These are phyloP conservation scores for Zosterops pallidus DNA, from an alignment of 2,113 vertebrate genomes.

Conservation along the genomic window DNA sequence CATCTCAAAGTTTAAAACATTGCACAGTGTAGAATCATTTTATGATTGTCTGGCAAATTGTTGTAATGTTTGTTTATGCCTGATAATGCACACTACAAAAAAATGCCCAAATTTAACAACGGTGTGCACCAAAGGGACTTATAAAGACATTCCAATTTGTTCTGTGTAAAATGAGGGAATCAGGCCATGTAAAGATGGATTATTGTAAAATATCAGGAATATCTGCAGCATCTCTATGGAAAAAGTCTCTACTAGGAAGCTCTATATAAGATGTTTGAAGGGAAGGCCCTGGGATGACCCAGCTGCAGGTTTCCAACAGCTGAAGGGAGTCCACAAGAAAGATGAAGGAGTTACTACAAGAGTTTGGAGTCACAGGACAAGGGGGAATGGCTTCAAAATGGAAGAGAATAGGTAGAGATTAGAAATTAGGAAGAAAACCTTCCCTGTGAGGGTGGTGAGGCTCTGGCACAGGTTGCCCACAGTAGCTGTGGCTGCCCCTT, in stretches of 20 bases:
- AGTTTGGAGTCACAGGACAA: neutral
- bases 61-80: conserved; percentile 40
- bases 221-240: neutral
- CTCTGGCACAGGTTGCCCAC: neutral
- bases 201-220: neutral
- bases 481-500: neutral
- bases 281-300: too few relatives aligned
- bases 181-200: neutral
- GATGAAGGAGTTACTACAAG: neutral
- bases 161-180: neutral
- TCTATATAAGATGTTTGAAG: neutral
- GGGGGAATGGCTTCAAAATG: neutral
- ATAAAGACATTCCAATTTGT: neutral
- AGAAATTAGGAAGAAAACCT: neutral
- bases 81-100: neutral
- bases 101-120: neutral
- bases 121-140: neutral
- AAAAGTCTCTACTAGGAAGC: neutral
- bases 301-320: fast-evolving
- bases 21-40: conserved; percentile 13
- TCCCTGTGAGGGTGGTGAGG: neutral
- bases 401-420: neutral
- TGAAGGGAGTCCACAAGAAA: neutral
- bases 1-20: conserved; percentile 30
- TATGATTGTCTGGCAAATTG: conserved; percentile 49